phyloP scores from a whole-genome alignment of 2,888 invertebrate species.

The Campoplex nolae region DNA sequence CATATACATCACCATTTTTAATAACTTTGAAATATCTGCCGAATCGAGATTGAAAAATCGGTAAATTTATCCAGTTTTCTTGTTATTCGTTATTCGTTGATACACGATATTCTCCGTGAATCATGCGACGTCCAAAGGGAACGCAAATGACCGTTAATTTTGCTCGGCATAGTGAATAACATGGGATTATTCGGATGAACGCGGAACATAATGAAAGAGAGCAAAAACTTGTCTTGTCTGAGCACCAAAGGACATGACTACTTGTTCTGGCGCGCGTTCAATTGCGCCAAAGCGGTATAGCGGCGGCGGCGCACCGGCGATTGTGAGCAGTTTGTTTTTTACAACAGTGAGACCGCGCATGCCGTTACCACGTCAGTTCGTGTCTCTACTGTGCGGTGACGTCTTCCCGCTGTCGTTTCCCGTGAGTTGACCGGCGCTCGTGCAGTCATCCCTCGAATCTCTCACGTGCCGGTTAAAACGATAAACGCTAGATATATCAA shows the following conservation, averaged over 20 bases:
- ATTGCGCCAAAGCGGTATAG: slow-evolving; percentile 15
- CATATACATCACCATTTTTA: too few relatives aligned
- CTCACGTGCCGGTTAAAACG: slow-evolving; percentile 18
- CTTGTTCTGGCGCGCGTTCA: slow-evolving; percentile 16
- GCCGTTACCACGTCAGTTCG: slow-evolving; percentile 55
- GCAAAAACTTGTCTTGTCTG: slow-evolving; percentile 38
- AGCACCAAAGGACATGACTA: slow-evolving; percentile 41
- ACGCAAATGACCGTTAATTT: slow-evolving; percentile 27
- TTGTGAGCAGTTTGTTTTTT: slow-evolving; percentile 37
- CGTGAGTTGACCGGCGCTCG: slow-evolving; percentile 52
- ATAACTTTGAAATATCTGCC: too few relatives aligned
- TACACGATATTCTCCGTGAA: slow-evolving; percentile 6
- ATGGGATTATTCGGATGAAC: slow-evolving; percentile 26
- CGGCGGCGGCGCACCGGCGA: slow-evolving; percentile 41
- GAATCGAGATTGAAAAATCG: too few relatives aligned
- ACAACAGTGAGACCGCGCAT: slow-evolving; percentile 45
- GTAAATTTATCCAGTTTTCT: not conserved
- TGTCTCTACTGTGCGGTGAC: slow-evolving; percentile 59
- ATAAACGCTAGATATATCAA: not conserved
- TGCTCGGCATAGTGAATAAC: slow-evolving; percentile 1
- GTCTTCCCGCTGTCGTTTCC: slow-evolving; percentile 56
- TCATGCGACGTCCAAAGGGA: not conserved
- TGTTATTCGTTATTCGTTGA: not conserved
- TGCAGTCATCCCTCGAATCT: slow-evolving; percentile 32
- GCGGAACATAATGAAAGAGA: slow-evolving; percentile 19